These are phyloP conservation scores for Metellina segmentata DNA, from an alignment of 2,888 invertebrate genomes.

Conservation along the genomic window DNA sequence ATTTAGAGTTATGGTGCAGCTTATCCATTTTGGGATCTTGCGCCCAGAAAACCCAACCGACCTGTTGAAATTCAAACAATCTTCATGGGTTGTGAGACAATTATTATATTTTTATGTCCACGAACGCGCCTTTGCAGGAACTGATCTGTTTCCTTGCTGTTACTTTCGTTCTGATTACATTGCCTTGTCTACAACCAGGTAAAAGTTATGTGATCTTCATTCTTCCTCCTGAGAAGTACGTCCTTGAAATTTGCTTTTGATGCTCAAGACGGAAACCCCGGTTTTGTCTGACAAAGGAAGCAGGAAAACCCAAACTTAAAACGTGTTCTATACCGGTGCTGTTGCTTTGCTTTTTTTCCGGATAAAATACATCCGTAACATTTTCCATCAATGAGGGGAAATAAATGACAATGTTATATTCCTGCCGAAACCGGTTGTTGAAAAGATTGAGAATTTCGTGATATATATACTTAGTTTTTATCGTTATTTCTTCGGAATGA, in stretches of 20 bases:
- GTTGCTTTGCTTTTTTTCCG: background rate
- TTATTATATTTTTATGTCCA: too few relatives aligned
- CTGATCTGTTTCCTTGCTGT: too few relatives aligned
- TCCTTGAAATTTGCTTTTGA: conserved; percentile 22
- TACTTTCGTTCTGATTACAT: background rate
- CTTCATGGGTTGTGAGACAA: too few relatives aligned
- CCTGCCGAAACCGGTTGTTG: background rate
- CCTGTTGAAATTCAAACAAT: too few relatives aligned
- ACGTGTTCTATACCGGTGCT: background rate
- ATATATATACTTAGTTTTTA: too few relatives aligned
- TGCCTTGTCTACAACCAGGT: background rate
- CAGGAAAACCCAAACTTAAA: conserved; percentile 32
- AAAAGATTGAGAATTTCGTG: too few relatives aligned
- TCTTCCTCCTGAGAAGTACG: background rate
- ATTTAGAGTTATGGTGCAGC: too few relatives aligned
- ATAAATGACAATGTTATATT: background rate
- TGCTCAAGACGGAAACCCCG: conserved; percentile 41
- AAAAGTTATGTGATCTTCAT: background rate
- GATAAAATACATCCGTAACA: background rate
- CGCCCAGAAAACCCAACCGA: too few relatives aligned
- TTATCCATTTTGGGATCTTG: too few relatives aligned
- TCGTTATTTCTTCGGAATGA: too few relatives aligned
- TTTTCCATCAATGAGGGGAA: background rate
- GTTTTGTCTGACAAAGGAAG: conserved; percentile 28
- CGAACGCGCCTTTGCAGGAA: too few relatives aligned